Base-by-base conservation (phyloP, 2,888 invertebrate species). In the Conchocele bisecta region DNA sequence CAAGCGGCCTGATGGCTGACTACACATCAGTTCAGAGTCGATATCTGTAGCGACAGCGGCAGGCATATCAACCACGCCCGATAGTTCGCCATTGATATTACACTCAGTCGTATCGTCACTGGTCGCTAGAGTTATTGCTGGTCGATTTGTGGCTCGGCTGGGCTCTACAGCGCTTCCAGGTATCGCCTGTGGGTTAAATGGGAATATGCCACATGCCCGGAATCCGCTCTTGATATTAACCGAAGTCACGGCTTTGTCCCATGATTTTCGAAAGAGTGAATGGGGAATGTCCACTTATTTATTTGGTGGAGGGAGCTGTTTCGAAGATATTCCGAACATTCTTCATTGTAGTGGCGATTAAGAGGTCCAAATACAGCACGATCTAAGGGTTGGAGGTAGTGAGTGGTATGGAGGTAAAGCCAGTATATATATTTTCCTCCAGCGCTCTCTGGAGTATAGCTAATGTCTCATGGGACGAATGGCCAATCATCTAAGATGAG, bases 401-500 rank as follows among this genome's bases (percentile, higher is more conserved):
- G 71, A 0, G 78, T 72, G 2, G 61, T 63, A 41, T 81, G 73
- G 73, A 11, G 77, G 75, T 15, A 81, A 44, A n/a, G 72, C 59
- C 4, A 76, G 51, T 11, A 78, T 53, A 22, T 48, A 44, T 7
- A 69, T 70, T 28, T 41, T 82, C 59, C 26, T 72, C 57, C 26
- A 61, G 71, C 3, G 84, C 83, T 26, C 59, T 29, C 48, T 71
- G 66, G 2, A 83, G 35, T 22, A 82, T 59, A 0, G 51, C 78
- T 9, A 83, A 53, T 9, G 66, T 70, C 46, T 83, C 79, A 44
- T 84, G 81, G 17, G 71, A 73, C 13, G 65, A 53, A 53, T 82
- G 79, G 11, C 76, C 75, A n/a, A n/a, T n/a, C n/a, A 46, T 83
- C 83, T 24, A 83, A 44, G 24, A 83, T 67, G 0, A 82, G 56